A percentile compares a stretch with the other conserved stretches of the same genome.
These are phyloP conservation scores for Phthorimaea operculella DNA, from an alignment of 1,140 invertebrate species.

Conservation along the genomic window DNA sequence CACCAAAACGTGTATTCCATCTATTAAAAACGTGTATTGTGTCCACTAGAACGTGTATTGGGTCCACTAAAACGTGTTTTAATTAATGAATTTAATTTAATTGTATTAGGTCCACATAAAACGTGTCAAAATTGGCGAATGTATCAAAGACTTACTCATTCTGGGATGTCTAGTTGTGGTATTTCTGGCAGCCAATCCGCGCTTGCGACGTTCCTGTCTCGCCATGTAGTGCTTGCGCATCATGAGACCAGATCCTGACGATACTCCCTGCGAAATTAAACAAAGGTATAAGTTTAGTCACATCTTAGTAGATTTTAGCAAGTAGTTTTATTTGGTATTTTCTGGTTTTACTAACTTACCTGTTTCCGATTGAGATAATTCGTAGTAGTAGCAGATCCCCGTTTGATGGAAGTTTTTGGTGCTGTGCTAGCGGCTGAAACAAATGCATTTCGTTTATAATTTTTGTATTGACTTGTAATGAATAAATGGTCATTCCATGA, in stretches of 20 bases:
- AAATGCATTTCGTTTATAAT: neutral
- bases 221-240: constrained; percentile 66
- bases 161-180: constrained; percentile 31
- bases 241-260: constrained; percentile 54
- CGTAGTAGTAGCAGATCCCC: constrained; percentile 44
- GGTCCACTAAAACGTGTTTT: no score
- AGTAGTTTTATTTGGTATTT: no score
- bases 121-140: neutral
- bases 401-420: constrained; percentile 45
- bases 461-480: neutral
- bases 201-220: constrained; percentile 58
- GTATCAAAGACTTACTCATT: constrained; percentile 23
- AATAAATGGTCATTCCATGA: no score
- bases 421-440: constrained; percentile 24
- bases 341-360: constrained; percentile 21
- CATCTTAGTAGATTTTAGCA: no score
- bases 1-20: no score
- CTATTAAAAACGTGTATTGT: no score
- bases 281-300: neutral
- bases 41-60: no score
- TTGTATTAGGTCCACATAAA: neutral
- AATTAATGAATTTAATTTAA: no score
- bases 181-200: constrained; percentile 29
- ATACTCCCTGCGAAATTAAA: constrained; percentile 28
- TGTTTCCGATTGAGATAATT: constrained; percentile 66